Conservation (phyloP, 2,797 vertebrate species). For the Cichlasoma orientale region DNA sequence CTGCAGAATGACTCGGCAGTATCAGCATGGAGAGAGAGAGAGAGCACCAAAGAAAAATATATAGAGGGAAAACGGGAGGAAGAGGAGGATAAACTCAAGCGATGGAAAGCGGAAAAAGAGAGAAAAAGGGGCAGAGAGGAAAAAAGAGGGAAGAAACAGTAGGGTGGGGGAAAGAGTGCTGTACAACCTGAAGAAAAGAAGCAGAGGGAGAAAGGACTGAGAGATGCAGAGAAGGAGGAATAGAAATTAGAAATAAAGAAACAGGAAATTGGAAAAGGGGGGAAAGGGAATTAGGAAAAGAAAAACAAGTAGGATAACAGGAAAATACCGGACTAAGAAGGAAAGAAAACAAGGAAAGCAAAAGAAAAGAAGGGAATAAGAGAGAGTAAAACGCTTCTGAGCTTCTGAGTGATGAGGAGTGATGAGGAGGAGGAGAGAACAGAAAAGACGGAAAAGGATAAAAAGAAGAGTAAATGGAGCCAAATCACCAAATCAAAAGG, state of each 20-base stretch:
- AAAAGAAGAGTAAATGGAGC: neutral
- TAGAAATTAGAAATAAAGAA: neutral
- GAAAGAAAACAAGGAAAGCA: neutral
- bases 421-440: neutral
- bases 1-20: constrained; percentile 71
- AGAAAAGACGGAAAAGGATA: neutral
- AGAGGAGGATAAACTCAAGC: neutral
- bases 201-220: neutral
- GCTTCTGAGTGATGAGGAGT: too few species aligned
- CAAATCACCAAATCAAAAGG: neutral
- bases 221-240: neutral
- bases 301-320: neutral
- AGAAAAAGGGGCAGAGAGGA: neutral
- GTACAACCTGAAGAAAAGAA: too few species aligned
- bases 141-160: neutral
- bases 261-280: neutral
- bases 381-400: neutral
- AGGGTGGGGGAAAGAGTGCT: neutral
- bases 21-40: constrained; percentile 4
- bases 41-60: neutral
- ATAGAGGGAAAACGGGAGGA: neutral
- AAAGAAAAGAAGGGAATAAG: neutral
- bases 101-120: neutral
- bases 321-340: neutral
- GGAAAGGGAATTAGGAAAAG: neutral